Conservation (phyloP, 2,113 vertebrate species). For the Tursiops truncatus region DNA sequence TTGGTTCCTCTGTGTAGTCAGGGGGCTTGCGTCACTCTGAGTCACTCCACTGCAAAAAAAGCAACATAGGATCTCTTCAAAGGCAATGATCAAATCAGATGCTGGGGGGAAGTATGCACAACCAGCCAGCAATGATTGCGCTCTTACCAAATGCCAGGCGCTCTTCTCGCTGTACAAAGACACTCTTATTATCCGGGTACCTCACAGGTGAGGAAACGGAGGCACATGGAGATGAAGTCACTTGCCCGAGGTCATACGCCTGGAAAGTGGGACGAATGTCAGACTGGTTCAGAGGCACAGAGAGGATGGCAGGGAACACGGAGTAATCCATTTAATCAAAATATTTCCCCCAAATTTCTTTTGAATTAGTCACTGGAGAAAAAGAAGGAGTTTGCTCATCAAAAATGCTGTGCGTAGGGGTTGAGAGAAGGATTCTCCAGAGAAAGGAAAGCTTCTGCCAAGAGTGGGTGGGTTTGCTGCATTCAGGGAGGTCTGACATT, state of each 20-base stretch:
- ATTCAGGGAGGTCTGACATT: background rate
- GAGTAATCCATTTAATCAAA: background rate
- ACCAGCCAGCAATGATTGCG: background rate
- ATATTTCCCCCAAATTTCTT: background rate
- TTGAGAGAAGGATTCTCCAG: background rate
- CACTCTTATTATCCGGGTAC: background rate
- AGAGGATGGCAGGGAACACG: background rate
- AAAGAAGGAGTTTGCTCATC: background rate
- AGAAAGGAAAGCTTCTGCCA: background rate
- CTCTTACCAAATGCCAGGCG: background rate
- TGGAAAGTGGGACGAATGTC: background rate
- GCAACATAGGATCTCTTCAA: background rate
- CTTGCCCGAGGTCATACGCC: background rate
- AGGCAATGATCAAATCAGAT: background rate
- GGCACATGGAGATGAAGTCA: background rate
- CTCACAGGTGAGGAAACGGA: background rate
- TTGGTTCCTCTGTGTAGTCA: background rate
- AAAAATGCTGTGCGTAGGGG: background rate
- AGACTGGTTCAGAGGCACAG: background rate
- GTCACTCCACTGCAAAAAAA: background rate
- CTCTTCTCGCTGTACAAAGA: background rate
- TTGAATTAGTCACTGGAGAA: background rate
- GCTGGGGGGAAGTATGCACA: background rate
- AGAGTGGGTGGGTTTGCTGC: background rate
- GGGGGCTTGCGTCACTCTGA: background rate